Base-by-base conservation (phyloP, 2,888 invertebrate genomes). In the Fissipunctia ypsillon region DNA sequence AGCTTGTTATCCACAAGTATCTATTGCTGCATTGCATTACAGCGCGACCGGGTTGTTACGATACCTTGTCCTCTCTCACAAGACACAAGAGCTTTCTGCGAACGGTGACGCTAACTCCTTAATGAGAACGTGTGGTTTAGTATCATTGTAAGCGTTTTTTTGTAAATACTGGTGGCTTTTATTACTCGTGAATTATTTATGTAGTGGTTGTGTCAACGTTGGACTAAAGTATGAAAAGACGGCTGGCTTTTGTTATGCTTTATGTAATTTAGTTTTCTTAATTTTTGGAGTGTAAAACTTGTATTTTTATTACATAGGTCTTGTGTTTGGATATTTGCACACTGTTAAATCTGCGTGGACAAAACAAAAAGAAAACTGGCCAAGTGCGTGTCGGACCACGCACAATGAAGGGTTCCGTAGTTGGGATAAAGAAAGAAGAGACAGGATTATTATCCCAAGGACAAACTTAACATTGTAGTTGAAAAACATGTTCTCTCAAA, bases 21-120 rank as follows among this genome's bases (percentile, higher is more conserved):
- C 16, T 61, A 54, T 69, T 60, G 54, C 78, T 81, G 69, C 81
- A 79, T 56, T 79, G 78, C 76, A 67, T 63, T 78, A 41, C 63
- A 45, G 28, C 2, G 54, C n/a, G 65, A 81, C 56, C 22, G 22
- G 52, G 43, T 54, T 77, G 61, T 67, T 31, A 41, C 52, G 28
- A 57, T 81, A 66, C 41, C 52, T 16, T 45, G 63, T 78, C 63
- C 43, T 31, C 35, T 52, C 19, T 63, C 25, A 80, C 45, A 73
- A 64, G 38, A 48, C n/a, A 43, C 57, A 19, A 45, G 76, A 61
- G 54, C 14, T 79, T 50, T 71, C 60, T 56, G 43, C 56, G 48
- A 52, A 43, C 50, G 50, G 31, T 52, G 74, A 59, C 57, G 63
- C 73, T 25, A 22, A 10, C 16, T 79, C 2, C 22, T 52, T 41